Percentiles rank a stretch among this genome's conserved stretches.
Evolutionary conservation across 2,797 vertebrate species (phyloP).

Genomic region (Urosaurus nigricauda): DNA sequence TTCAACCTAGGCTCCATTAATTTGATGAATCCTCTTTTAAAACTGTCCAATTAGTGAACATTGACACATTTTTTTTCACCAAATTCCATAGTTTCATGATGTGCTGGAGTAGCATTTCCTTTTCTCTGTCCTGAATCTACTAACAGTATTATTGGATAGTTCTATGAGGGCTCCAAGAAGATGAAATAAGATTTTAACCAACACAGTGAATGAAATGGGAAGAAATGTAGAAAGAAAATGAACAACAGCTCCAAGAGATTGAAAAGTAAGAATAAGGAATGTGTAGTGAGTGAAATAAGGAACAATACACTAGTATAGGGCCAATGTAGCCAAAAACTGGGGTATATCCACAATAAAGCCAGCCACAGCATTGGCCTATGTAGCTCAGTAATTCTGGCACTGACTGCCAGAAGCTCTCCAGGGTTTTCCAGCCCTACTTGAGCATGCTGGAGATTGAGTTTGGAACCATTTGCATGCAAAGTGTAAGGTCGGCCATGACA

Average conservation of each 20-base stretch:
- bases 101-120: too few species aligned
- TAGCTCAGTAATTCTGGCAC: neutral
- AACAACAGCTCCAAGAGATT: neutral
- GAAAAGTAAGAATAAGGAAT: neutral
- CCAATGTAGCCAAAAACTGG: neutral
- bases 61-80: too few species aligned
- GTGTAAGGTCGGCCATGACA: fast-evolving
- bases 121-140: too few species aligned
- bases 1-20: too few species aligned
- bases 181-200: too few species aligned
- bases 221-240: neutral
- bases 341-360: neutral
- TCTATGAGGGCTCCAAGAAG: too few species aligned
- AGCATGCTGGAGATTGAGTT: too few species aligned
- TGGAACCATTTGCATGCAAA: neutral
- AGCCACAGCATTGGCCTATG: neutral
- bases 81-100: too few species aligned
- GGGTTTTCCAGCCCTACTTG: neutral
- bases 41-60: too few species aligned
- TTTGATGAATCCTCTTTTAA: too few species aligned
- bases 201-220: neutral
- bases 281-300: neutral
- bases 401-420: neutral
- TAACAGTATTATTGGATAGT: too few species aligned
- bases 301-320: neutral